Conservation (phyloP, 1,140 invertebrate genomes). For the Wasmannia auropunctata region DNA sequence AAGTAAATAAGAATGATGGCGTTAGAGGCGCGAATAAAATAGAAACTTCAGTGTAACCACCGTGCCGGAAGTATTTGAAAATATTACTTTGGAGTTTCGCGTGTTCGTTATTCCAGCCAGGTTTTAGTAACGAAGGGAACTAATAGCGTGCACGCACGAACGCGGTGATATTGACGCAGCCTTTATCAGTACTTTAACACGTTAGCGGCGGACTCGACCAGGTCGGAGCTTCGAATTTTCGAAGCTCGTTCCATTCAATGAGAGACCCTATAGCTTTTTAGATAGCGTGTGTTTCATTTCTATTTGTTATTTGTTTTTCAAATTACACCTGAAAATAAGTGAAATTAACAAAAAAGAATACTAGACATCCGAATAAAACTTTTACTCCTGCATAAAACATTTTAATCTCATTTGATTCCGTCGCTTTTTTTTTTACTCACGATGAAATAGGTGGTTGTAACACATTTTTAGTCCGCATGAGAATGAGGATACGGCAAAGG, state of each 20-base stretch:
- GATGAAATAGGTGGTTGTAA: neutral
- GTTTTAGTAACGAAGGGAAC: slow-evolving; percentile 22
- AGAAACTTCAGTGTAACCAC: neutral
- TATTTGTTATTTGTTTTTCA: neutral
- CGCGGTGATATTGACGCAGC: slow-evolving; percentile 38
- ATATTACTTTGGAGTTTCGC: slow-evolving; percentile 27
- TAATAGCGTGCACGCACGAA: slow-evolving; percentile 43
- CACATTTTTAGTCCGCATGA: neutral
- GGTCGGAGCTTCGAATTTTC: neutral
- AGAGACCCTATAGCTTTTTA: neutral
- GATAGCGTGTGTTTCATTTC: neutral
- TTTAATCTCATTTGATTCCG: slow-evolving; percentile 22
- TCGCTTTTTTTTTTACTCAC: neutral
- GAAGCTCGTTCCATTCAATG: neutral
- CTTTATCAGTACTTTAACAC: slow-evolving; percentile 46
- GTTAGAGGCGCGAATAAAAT: neutral
- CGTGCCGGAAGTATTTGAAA: slow-evolving; percentile 19
- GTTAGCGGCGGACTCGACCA: neutral
- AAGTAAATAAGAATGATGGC: neutral
- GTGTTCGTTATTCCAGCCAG: slow-evolving; percentile 21
- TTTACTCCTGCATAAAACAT: neutral
- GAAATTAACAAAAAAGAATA: neutral
- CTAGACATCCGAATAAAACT: neutral
- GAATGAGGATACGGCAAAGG: neutral
- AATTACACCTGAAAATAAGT: neutral